Evolutionary conservation across 64 coral and sea anemone genomes (phyloP).

Genomic region (Porites australiensis): DNA sequence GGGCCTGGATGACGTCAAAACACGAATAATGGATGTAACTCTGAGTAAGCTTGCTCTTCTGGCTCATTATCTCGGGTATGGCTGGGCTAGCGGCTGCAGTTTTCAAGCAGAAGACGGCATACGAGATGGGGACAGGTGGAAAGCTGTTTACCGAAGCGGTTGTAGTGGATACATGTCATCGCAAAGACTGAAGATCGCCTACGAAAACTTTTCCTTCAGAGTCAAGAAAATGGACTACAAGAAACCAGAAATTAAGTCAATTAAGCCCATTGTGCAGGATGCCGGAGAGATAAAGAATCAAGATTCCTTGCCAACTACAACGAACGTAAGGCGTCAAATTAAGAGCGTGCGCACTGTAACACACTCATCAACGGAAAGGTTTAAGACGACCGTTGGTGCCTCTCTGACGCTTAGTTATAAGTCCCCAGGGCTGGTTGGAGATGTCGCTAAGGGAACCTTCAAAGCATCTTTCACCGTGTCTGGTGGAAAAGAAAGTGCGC

Average conservation of each 20-base stretch:
- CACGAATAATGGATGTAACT: constrained; percentile 58
- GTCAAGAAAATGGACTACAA: constrained; percentile 64
- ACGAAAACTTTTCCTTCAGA: constrained; percentile 41
- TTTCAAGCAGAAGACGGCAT: constrained; percentile 56
- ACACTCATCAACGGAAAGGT: constrained; percentile 59
- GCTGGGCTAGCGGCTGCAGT: constrained; percentile 59
- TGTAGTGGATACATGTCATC: constrained; percentile 46
- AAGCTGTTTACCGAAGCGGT: constrained; percentile 16
- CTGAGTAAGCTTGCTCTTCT: not conserved
- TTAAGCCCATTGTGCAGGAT: constrained; percentile 53
- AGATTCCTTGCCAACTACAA: not conserved
- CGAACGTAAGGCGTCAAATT: constrained; percentile 40
- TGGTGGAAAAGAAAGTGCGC: not conserved
- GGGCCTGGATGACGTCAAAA: constrained; percentile 43
- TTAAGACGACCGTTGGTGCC: constrained; percentile 38
- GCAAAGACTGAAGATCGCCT: constrained; percentile 38
- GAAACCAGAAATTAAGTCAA: constrained; percentile 17
- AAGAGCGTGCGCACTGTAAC: constrained; percentile 67
- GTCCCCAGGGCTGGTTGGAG: constrained; percentile 27
- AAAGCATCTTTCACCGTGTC: constrained; percentile 30
- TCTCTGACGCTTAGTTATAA: constrained; percentile 63
- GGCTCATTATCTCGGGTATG: constrained; percentile 62
- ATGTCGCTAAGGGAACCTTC: not conserved
- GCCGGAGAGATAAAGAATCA: constrained; percentile 30
- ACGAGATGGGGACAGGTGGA: constrained; percentile 61